Evolutionary conservation across 2,888 invertebrate species (phyloP).

Genomic region (Cephus sareptanus): DNA sequence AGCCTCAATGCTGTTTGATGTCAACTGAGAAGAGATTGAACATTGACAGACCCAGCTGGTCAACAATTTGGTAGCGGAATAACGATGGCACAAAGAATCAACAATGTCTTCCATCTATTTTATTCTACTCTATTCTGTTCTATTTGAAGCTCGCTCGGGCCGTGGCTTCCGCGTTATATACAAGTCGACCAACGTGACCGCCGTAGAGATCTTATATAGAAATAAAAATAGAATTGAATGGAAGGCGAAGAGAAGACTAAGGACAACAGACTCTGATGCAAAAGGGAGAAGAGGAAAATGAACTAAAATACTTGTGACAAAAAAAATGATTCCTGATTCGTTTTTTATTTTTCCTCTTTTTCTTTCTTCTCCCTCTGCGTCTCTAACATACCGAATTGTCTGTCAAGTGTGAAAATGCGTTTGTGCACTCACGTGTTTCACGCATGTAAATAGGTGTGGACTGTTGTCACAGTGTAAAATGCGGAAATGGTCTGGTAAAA

Average conservation of each 20-base stretch:
- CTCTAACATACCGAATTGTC: not conserved
- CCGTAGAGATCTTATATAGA: not conserved
- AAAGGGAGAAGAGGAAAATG: not conserved
- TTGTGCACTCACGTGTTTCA: not conserved
- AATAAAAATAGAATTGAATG: slow-evolving; percentile 10
- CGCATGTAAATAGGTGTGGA: not conserved
- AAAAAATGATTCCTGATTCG: not conserved
- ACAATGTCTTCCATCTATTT: not conserved
- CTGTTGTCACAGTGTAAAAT: not conserved
- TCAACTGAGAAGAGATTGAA: not conserved
- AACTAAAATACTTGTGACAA: not conserved
- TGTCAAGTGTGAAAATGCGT: not conserved
- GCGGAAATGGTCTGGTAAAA: not conserved
- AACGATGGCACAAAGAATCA: not conserved
- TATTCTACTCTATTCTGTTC: not conserved
- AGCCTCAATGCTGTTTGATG: not conserved
- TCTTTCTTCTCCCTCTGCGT: not conserved
- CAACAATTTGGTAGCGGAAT: slow-evolving; percentile 3
- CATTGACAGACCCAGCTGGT: not conserved
- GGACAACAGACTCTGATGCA: not conserved
- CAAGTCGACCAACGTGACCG: slow-evolving; percentile 1
- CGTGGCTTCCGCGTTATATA: slow-evolving; percentile 7
- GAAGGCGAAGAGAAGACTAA: not conserved
- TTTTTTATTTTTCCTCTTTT: not conserved
- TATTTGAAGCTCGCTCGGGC: not conserved